Base-by-base conservation (phyloP, 2,888 invertebrate species). In the Endomychus coccineus region DNA sequence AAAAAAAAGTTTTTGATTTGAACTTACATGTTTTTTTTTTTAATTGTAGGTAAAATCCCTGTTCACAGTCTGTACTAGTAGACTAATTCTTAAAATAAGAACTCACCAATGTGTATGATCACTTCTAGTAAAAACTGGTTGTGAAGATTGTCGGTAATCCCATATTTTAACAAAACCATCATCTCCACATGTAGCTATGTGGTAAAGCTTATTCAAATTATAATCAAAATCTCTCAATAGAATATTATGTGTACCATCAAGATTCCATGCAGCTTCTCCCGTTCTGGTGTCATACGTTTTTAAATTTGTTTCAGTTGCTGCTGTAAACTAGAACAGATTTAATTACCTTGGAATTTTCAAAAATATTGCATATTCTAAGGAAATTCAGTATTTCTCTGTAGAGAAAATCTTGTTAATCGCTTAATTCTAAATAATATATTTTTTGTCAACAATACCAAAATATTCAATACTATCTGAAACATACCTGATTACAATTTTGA, bases 141-240 rank as follows among this genome's bases (percentile, higher is more conserved):
- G 77, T 34, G 74, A 74, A 1, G 81, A 74, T 57, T 86, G 85
- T 33, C 97, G 74, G 50, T 87, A 83, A 64, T 98, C 97, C 97
- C 97, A 98, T 51, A 98, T 90, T 60, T 91, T 90, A 10, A 91
- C 77, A 29, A 83, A 83, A 0, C 92, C 94, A 66, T 98, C 97
- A 64, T 98, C 97, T 0, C 97, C 97, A 46, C 90, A 94, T 2
- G 87, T 91, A 0, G 88, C 89, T 44, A 97, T 61, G 47, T 88
- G 87, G 58, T 95, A 95, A 55, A 94, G 95, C 64, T 89, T 86
- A 67, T 97, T 97, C n/a, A 94, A 89, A 68, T 98, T 98, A 59
- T 94, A 96, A 66, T 97, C 97, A 22, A 98, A 64, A 59, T 94
- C 91, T 35, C 96, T 72, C 42, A 90, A 82, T 22, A 89, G 73